Evolutionary conservation across 2,113 vertebrate species (phyloP), one percentile per base, ranked within the genome.

Genomic region (Speoplatyrhinus poulsoni): DNA sequence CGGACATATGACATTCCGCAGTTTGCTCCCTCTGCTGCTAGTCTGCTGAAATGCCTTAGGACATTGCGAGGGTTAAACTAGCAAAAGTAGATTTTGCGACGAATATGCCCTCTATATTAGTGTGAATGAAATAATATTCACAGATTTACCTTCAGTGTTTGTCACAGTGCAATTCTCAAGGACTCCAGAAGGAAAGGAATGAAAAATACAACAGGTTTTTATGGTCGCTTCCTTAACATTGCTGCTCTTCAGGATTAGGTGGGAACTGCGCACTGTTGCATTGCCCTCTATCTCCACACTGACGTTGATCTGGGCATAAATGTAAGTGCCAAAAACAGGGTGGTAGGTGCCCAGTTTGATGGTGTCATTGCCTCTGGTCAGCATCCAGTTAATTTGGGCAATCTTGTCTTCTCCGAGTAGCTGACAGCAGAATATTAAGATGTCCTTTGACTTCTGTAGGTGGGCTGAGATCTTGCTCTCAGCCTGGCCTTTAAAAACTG

Each of bases 351-450:
- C 85, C 46, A 87, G 32, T 17, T 67, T 69, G 6, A 73, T 83
- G 15, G 12, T 64, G 41, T 81, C 82, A 7, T 49, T 10, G 11
- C 65, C 68, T 47, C 11, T 60, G 17, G 46, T 46, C 57, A 47
- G 75, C 17, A 65, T 73, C 85, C 85, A 87, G 74, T 81, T 83
- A 62, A 85, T 57, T 61, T 87, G 85, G 33, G 69, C 58, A 19
- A 87, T 56, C 7, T 4, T 63, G 49, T 79, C 12, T 73, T 56
- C 13, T 70, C 76, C 50, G 26, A 9, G 3, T 75, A 65, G 59
- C 46, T 47, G n/a, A 64, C 85, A 87, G 61, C 69, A 77, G 32
- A 87, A 5, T 6, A 53, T 62, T 26, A 71, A 58, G 0, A 15
- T 36, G 3, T 62, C 55, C 16, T 12, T 60, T 9, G 68, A 63